Conservation (phyloP, 2,888 invertebrate genomes). For the Lasioglossum marginatum region DNA sequence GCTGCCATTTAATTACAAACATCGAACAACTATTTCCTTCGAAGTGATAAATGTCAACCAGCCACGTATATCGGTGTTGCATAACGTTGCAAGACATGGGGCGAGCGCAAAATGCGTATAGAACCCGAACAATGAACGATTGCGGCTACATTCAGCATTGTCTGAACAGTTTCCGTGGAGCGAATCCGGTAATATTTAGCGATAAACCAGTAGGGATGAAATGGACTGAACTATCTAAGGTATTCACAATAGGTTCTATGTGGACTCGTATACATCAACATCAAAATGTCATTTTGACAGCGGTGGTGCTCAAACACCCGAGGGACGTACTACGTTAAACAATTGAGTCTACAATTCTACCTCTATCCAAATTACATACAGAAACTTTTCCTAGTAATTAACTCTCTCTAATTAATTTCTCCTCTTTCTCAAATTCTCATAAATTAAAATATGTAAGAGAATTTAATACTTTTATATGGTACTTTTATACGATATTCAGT, state of each 20-base stretch:
- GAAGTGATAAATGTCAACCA: conserved; percentile 24
- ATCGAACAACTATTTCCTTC: conserved; percentile 29
- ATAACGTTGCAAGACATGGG: conserved; percentile 30
- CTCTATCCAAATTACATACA: not conserved
- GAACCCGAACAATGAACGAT: conserved; percentile 64
- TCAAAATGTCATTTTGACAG: conserved; percentile 38
- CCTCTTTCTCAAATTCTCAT: not conserved
- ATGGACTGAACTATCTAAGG: conserved; percentile 67
- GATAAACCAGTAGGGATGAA: conserved; percentile 63
- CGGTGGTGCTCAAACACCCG: conserved; percentile 4
- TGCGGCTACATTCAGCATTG: conserved; percentile 39
- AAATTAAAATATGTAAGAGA: not conserved
- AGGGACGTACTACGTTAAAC: not conserved
- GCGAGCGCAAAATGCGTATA: conserved; percentile 38
- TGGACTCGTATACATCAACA: conserved; percentile 40
- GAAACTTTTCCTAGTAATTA: too few species aligned
- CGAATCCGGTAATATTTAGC: conserved; percentile 66
- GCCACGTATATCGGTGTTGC: conserved; percentile 14
- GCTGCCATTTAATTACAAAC: conserved; percentile 27
- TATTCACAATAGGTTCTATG: conserved; percentile 60
- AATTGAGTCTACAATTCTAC: not conserved
- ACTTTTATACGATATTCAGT: not conserved
- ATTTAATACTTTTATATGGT: not conserved
- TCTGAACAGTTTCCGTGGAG: conserved; percentile 47
- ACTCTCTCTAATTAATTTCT: not conserved